Base-by-base conservation (phyloP, 1,140 invertebrate genomes). In the Planococcus citri region DNA sequence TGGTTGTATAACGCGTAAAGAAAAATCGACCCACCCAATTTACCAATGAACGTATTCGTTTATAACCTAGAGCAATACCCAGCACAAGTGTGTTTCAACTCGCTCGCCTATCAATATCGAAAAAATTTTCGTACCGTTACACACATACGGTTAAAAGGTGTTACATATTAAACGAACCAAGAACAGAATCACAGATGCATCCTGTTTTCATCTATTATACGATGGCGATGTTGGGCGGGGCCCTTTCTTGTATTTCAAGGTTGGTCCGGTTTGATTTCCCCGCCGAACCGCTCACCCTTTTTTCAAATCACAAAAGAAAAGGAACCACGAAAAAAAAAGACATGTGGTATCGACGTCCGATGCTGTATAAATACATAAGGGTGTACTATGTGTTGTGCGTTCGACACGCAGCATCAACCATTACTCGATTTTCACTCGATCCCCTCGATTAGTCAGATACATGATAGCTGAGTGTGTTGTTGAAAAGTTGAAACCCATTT, bases 161-260 rank as follows among this genome's bases (percentile, higher is more conserved):
- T 51, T 51, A 51, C 41, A 51, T 20, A 51, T 17, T 51, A 51
- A 14, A 51, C 41, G 41, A 51, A 51, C 41, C 41, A 20, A 51
- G 29, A 33, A 33, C 2, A 51, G 41, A 51, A 51, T 51, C n/a
- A 20, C 4, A 33, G 41, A 51, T 51, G 41, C 41, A 51, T 51
- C 41, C 41, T 51, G 41, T 51, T 51, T 51, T 51, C n/a, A 20
- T 17, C 41, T 51, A 27, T 64, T 64, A 64, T 25, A 64, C 60
- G 60, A 64, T 64, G 60, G 60, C 60, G 60, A 64, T 6, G 25
- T 64, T 64, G 60, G 60, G 60, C 60, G 60, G 21, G 41, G 60
- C 60, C 60, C 60, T 64, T 64, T 64, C 25, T 27, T 14, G 60
- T 64, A 64, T 64, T 64, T 64, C 60, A 64, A 64, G 60, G 60